phyloP scores from a whole-genome alignment of 2,888 invertebrate genomes.

The Scotopteryx bipunctaria region DNA sequence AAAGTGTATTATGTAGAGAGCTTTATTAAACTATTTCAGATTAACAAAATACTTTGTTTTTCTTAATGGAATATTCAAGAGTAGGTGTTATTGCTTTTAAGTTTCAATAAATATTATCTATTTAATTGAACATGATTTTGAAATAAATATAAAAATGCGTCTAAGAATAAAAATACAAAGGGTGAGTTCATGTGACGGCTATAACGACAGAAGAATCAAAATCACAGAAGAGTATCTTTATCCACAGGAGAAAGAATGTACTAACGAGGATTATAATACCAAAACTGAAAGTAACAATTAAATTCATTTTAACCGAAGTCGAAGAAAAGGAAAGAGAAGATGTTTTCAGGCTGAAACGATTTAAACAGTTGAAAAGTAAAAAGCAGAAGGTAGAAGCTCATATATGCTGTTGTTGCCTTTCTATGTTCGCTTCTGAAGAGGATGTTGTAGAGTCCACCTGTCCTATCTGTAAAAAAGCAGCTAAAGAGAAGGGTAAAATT shows the following conservation, averaged over 20 bases:
- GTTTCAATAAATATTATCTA: background rate
- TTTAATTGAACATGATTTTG: too few relatives aligned
- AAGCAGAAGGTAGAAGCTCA: background rate
- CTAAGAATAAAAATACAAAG: background rate
- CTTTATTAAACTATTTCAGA: too few relatives aligned
- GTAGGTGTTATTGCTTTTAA: background rate
- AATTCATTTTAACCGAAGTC: constrained; percentile 45
- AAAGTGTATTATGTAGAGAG: too few relatives aligned
- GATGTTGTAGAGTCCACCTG: constrained; percentile 2
- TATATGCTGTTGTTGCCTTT: constrained; percentile 1
- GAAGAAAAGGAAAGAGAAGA: constrained; percentile 51
- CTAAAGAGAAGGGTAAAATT: background rate
- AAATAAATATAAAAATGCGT: background rate
- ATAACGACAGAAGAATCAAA: constrained; percentile 4
- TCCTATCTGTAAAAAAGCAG: constrained; percentile 15
- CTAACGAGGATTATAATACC: constrained; percentile 49
- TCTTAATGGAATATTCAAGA: too few relatives aligned
- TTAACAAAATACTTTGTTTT: too few relatives aligned
- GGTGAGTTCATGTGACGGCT: constrained; percentile 19
- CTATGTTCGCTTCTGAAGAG: constrained; percentile 11
- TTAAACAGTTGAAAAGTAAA: constrained; percentile 43
- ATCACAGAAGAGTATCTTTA: constrained; percentile 16
- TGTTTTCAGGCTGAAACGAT: constrained; percentile 46
- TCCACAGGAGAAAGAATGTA: constrained; percentile 50
- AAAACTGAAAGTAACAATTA: constrained; percentile 39